Evolutionary conservation across 1,140 invertebrate genomes (phyloP), one percentile per base, ranked within the genome.

Genomic region (Agrilus planipennis): DNA sequence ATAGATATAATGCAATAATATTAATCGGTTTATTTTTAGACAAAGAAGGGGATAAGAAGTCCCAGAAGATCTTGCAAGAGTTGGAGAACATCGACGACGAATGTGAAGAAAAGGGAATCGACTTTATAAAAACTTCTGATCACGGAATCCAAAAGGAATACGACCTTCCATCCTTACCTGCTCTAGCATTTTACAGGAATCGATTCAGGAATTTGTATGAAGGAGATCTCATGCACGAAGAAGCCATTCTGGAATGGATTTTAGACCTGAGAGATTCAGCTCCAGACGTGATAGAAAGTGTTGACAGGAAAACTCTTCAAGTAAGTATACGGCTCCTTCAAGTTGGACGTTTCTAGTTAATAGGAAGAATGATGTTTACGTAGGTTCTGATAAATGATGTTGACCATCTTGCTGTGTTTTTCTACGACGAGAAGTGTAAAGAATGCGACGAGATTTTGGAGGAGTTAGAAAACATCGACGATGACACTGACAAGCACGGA

Each of bases 1-100:
- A 34, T 30, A 34, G n/a, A 17, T 7, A 6, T 6, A 25, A 11
- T 25, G 22, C 11, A 6, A 25, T 5, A 12, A 1, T 7, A 15
- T 15, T 21, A 25, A 17, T 14, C 3, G 1, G 18, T 23, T 28
- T 7, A 1, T 30, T 63, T 63, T 9, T 54, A 89, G 86, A 89
- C 60, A 81, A 85, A 55, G 87, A 91, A 67, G 81, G 81, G 5
- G 87, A 90, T 54, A 89, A 90, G 53, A 87, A 87, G 55, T 85
- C 85, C 28, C 83, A 86, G 48, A 88, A 87, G 55, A 91, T 93
- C 40, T 68, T 94, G 0, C 77, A 77, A 51, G 89, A 93, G 63
- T 58, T 95, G 27, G 90, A 95, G 63, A 91, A 92, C 50, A 93
- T 95, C 54, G 89, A 93, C 54, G 88, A 93, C 54, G 88, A 92